Conservation (phyloP, 53 echinoderm and acorn worm species). For the Echinarachnius parma region DNA sequence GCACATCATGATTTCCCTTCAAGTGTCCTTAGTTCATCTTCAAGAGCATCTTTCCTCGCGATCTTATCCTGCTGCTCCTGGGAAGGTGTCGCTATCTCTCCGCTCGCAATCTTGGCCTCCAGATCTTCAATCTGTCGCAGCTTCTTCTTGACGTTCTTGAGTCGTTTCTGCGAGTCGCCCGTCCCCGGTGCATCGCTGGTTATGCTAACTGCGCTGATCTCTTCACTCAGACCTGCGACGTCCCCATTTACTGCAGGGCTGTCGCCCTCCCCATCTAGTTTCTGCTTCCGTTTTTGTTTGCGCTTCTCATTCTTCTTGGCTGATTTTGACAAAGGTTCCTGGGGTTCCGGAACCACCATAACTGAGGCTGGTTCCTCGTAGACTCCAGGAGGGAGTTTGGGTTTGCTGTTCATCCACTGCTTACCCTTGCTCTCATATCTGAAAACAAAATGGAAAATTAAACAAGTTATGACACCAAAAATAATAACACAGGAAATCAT, state of each 20-base stretch:
- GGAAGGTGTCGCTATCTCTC: slow-evolving; percentile 56
- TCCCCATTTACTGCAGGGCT: slow-evolving; percentile 1
- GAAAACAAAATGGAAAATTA: background rate
- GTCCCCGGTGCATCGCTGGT: background rate
- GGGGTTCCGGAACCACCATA: background rate
- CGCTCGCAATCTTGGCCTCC: slow-evolving; percentile 74
- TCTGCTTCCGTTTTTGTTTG: slow-evolving; percentile 83
- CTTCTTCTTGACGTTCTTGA: slow-evolving; percentile 89
- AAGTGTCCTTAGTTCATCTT: slow-evolving; percentile 62
- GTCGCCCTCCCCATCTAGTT: slow-evolving; percentile 2
- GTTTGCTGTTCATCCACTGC: slow-evolving; percentile 91
- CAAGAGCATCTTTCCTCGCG: slow-evolving; percentile 47
- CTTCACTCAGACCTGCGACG: slow-evolving; percentile 6
- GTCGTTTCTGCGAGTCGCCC: slow-evolving; percentile 63
- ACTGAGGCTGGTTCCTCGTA: slow-evolving; percentile 40
- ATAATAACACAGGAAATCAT: too few species aligned
- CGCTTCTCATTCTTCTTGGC: slow-evolving; percentile 96
- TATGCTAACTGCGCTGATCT: slow-evolving; percentile 3
- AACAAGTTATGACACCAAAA: too few species aligned
- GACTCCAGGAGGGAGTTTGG: slow-evolving; percentile 85
- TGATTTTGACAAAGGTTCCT: slow-evolving; percentile 61
- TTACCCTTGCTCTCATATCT: slow-evolving; percentile 97
- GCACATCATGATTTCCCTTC: slow-evolving; percentile 37
- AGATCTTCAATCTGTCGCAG: slow-evolving; percentile 89
- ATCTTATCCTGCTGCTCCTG: slow-evolving; percentile 83